Evolutionary conservation across 35 echinoderm and acorn worm genomes (phyloP).

Genomic region (Acanthaster planci): DNA sequence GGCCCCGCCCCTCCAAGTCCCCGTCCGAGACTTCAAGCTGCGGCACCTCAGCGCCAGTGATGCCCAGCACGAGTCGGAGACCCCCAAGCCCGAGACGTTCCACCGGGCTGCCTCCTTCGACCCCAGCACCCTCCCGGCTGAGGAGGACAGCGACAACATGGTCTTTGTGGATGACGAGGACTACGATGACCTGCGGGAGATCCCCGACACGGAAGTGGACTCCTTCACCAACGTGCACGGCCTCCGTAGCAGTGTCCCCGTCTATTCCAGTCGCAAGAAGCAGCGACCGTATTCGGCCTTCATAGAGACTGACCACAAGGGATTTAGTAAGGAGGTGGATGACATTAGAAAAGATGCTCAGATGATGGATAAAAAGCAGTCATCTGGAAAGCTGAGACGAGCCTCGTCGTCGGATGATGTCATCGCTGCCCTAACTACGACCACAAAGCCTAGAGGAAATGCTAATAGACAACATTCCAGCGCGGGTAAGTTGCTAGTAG

Average conservation of each 20-base stretch:
- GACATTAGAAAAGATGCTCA: not conserved
- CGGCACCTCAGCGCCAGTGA: slow-evolving; percentile 54
- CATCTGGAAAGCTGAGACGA: slow-evolving; percentile 38
- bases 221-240: slow-evolving; percentile 79
- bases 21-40: slow-evolving; percentile 43
- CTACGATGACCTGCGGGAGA: slow-evolving; percentile 39
- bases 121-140: slow-evolving; percentile 60
- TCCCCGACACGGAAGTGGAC: slow-evolving; percentile 40
- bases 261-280: slow-evolving; percentile 33
- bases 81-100: slow-evolving; percentile 44
- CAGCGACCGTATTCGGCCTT: slow-evolving; percentile 69
- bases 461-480: slow-evolving; percentile 37
- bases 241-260: slow-evolving; percentile 74
- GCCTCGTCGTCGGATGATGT: slow-evolving; percentile 61
- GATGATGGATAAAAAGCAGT: slow-evolving; percentile 26
- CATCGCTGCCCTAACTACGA: slow-evolving; percentile 29
- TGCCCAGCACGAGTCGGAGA: slow-evolving; percentile 21
- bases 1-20: slow-evolving; percentile 27
- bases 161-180: slow-evolving; percentile 84
- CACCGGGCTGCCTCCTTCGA: slow-evolving; percentile 53
- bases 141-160: slow-evolving; percentile 69
- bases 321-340: slow-evolving; percentile 25
- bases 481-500: slow-evolving; percentile 3
- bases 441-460: not conserved
- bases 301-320: slow-evolving; percentile 56